Conservation (phyloP, 2,888 invertebrate species). For the Hetaerina titia region DNA sequence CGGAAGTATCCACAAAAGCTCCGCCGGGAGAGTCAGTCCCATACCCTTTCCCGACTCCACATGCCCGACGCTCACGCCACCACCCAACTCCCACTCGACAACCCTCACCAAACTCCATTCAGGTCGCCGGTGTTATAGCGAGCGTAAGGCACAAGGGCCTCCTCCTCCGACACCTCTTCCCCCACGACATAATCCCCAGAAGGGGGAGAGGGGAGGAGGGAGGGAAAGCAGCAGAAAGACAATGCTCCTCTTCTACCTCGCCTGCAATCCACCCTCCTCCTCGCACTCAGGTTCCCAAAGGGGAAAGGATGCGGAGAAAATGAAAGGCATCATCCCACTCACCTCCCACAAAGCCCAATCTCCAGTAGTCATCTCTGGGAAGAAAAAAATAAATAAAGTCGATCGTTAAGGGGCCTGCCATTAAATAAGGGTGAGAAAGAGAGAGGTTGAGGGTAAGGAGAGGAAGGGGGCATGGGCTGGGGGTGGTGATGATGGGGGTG, state of each 20-base stretch:
- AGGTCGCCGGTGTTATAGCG: background rate
- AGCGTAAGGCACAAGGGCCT: background rate
- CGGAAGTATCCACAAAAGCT: slow-evolving; percentile 43
- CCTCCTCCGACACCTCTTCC: background rate
- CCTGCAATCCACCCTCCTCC: background rate
- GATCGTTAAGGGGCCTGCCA: background rate
- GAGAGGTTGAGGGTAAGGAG: background rate
- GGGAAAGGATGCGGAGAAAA: background rate
- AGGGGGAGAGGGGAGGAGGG: background rate
- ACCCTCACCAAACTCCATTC: background rate
- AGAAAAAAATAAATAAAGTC: background rate
- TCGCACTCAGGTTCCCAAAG: background rate
- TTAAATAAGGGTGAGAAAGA: background rate
- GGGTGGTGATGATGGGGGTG: background rate
- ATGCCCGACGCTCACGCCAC: background rate
- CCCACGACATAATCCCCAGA: background rate
- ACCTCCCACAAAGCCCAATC: background rate
- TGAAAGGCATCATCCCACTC: slow-evolving; percentile 20
- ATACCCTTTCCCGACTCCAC: background rate
- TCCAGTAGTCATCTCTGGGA: background rate
- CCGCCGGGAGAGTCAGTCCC: background rate
- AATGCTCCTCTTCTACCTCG: background rate
- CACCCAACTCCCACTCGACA: background rate
- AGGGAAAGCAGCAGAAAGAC: background rate
- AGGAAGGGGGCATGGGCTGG: background rate